Base-by-base conservation (phyloP, 2,888 invertebrate genomes). In the Calameuta filiformis region DNA sequence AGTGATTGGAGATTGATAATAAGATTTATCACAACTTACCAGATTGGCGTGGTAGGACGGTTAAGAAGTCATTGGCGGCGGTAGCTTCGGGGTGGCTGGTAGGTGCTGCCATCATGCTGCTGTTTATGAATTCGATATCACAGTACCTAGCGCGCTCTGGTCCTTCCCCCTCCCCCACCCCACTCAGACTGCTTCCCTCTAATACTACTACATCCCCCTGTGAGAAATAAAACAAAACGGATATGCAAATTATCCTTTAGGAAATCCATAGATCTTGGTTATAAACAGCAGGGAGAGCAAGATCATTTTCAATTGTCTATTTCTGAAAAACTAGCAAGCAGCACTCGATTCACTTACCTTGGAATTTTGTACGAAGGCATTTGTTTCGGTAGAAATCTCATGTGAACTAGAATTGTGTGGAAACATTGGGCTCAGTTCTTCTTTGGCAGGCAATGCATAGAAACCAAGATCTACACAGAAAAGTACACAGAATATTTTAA, bases 361-460 rank as follows among this genome's bases (percentile, higher is more conserved):
- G 91, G 91, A 91, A 91, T 92, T 92, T 92, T 92, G 92, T 92
- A 92, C 92, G 92, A 92, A 92, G 92, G 92, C 92, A 92, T 92
- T 92, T 91, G 91, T 92, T 92, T 92, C 91, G 90, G 92, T 92
- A 92, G 92, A 92, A 92, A 92, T 92, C 91, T 92, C 92, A 92
- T 92, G 91, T 92, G 92, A 92, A 92, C 92, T 92, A 92, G 92
- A 92, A 92, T 92, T 91, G 92, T 92, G 91, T 92, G 92, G 92
- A 92, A 92, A 92, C 92, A 92, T 92, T 92, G 92, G 92, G 92
- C 92, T 92, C 92, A 92, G 92, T 92, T 92, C 91, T 91, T 92
- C 92, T 92, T 92, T 92, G 92, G 92, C 92, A 92, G 92, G 92
- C 92, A 92, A 92, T 92, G 92, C 92, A 91, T 92, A 92, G 91